Percentiles rank a stretch among this genome's conserved stretches.
phyloP scores from a whole-genome alignment of 2,113 vertebrate species.

The Geococcyx californianus region DNA sequence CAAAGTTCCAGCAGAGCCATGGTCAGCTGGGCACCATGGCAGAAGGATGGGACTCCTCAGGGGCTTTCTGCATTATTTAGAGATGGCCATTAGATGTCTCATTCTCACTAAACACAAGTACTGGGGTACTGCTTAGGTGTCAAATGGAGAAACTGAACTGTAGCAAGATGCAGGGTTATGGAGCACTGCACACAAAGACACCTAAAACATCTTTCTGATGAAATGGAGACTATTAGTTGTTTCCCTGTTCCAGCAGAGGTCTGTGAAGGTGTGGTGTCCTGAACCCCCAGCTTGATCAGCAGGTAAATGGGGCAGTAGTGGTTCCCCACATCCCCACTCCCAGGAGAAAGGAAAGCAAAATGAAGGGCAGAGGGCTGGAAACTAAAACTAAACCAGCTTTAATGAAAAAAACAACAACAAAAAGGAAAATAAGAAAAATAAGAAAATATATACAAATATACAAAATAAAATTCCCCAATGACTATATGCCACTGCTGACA shows the following conservation, averaged over 20 bases:
- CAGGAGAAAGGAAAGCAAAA: no score
- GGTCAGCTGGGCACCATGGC: background rate
- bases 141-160: background rate
- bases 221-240: background rate
- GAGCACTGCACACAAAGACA: background rate
- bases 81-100: background rate
- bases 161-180: background rate
- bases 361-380: no score
- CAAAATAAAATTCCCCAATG: no score
- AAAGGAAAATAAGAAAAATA: no score
- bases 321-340: no score
- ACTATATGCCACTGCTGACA: no score
- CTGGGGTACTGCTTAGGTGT: background rate
- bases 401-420: no score
- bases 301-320: no score
- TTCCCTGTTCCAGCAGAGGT: background rate
- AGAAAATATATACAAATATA: no score
- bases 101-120: background rate
- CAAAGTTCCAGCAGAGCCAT: background rate
- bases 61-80: background rate
- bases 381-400: no score
- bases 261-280: background rate
- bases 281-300: no score
- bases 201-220: background rate
- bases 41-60: accelerated